A percentile compares a stretch with the other conserved stretches of the same genome.
phyloP scores from a whole-genome alignment of 2,113 vertebrate genomes.

The Scolopax mira region DNA sequence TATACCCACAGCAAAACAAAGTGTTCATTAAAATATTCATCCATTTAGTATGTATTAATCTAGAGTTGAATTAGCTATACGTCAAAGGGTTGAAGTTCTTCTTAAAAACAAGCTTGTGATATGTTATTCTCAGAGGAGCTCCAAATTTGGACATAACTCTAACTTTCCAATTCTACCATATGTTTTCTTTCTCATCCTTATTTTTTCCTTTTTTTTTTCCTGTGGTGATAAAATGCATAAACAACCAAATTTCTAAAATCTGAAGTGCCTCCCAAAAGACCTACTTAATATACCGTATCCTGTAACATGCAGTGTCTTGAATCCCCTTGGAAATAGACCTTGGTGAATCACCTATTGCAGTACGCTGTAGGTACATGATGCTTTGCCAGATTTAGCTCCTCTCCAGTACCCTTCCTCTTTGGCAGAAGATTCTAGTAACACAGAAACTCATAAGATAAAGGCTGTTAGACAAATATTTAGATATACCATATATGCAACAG shows the following conservation, averaged over 20 bases:
- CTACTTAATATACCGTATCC: background rate
- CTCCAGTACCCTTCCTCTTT: background rate
- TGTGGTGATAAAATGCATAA: background rate
- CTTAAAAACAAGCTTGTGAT: background rate
- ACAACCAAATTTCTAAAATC: background rate
- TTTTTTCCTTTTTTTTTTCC: background rate
- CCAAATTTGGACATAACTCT: background rate
- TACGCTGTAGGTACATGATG: background rate
- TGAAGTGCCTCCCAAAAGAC: background rate
- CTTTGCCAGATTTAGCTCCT: background rate
- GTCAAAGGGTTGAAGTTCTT: background rate
- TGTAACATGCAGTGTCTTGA: background rate
- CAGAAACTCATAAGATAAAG: background rate
- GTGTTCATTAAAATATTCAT: background rate
- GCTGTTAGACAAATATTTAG: background rate
- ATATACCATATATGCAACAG: background rate
- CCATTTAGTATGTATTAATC: background rate
- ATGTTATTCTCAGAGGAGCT: background rate
- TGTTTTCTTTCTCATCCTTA: background rate
- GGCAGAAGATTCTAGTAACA: background rate
- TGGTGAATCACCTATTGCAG: background rate
- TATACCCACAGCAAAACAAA: background rate
- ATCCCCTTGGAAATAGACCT: background rate
- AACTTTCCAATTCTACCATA: background rate
- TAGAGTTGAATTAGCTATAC: background rate